Evolutionary conservation across 1,140 invertebrate species (phyloP).

Genomic region (Habropoda laboriosa): DNA sequence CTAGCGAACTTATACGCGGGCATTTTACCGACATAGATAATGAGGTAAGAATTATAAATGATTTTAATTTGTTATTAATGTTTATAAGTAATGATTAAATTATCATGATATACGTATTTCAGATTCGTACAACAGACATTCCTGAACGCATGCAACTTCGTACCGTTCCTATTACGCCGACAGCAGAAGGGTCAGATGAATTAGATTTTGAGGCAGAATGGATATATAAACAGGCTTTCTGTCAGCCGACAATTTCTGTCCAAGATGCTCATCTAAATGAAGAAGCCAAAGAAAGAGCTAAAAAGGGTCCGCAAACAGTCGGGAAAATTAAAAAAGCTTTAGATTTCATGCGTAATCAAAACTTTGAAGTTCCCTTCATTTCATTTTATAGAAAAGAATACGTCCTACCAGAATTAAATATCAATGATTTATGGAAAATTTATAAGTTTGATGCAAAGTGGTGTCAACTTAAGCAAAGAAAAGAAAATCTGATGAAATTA

Average conservation of each 20-base stretch:
- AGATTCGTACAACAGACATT: constrained; percentile 93
- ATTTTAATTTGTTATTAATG: background rate
- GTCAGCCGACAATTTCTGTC: constrained; percentile 89
- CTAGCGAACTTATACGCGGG: constrained; percentile 97
- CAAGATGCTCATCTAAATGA: constrained; percentile 85
- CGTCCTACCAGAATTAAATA: constrained; percentile 95
- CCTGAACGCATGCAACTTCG: constrained; percentile 96
- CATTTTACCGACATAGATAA: constrained; percentile 98
- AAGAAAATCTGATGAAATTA: constrained; percentile 90
- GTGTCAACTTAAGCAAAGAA: constrained; percentile 95
- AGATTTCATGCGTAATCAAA: constrained; percentile 97
- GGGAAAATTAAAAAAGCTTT: constrained; percentile 96
- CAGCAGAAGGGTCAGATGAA: constrained; percentile 93
- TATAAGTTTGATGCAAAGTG: constrained; percentile 98
- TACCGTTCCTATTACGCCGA: constrained; percentile 92
- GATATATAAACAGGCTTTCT: constrained; percentile 98
- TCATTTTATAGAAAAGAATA: constrained; percentile 99
- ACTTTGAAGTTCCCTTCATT: constrained; percentile 98
- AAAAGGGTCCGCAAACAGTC: constrained; percentile 86
- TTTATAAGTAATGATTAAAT: background rate
- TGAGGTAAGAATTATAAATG: constrained; percentile 83
- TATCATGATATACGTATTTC: background rate
- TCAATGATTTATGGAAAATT: constrained; percentile 98
- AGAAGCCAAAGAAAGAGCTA: constrained; percentile 83
- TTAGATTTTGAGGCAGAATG: constrained; percentile 97